Evolutionary conservation across 2,888 invertebrate genomes (phyloP), one percentile per base, ranked within the genome.

Genomic region (Phortica okadai): DNA sequence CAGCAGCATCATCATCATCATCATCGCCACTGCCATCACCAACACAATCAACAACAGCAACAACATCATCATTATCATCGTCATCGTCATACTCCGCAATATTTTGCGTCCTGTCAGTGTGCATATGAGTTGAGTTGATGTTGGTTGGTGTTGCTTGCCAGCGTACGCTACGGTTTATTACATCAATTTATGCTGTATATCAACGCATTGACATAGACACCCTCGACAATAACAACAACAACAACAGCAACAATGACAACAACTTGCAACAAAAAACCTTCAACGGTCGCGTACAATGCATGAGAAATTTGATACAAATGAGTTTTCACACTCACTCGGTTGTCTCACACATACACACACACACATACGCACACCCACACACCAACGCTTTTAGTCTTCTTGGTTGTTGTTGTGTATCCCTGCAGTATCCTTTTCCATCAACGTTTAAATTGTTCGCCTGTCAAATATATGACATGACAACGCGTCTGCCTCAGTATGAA

Each of bases 271-370:
- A 66, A 64, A 64, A 50, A 50, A 50, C 59, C 74, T 10, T 44
- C 67, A 44, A 44, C 16, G 25, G 10, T 50, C 73, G 41, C 73
- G 41, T 25, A 16, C 74, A 64, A 75, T 77, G 77, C 78, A 79
- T 82, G 86, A 81, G 88, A 88, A 88, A 87, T 87, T 87, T 86
- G 87, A 88, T 88, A 87, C 87, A 87, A 88, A 87, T 87, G 86
- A 88, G 89, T 87, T 87, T 87, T 85, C 85, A 88, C 85, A 86
- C 86, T 86, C 82, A 81, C 81, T 66, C 75, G 73, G 50, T 70
- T 25, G 54, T n/a, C 58, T 62, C 74, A 45, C 66, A 25, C 62
- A 62, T 59, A 41, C n/a, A 50, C 42, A 44, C 59, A 59, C 64
- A 67, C 44, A 64, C 50, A 79, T 80, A 76, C 78, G 73, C 69